Conservation (phyloP, 1,140 invertebrate genomes). For the Drosophila tsacasi region DNA sequence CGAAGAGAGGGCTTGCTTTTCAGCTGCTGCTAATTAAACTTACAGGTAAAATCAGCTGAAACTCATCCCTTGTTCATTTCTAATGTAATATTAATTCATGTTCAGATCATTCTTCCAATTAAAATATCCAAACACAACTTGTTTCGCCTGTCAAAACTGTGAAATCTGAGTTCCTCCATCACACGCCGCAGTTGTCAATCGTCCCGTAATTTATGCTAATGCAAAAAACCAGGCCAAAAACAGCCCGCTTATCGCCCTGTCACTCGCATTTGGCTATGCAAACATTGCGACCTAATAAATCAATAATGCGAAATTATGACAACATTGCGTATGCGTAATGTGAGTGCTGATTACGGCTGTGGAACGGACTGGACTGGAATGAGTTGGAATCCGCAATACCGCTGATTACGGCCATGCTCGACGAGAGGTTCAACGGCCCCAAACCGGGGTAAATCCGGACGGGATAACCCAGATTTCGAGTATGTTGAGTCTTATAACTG, state of each 20-base stretch:
- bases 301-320: conserved; percentile 61
- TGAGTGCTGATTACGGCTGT: conserved; percentile 53
- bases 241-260: conserved; percentile 45
- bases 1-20: not conserved
- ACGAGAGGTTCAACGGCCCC: conserved; percentile 30
- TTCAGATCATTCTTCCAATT: not conserved
- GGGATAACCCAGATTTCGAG: conserved; percentile 29
- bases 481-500: conserved; percentile 73
- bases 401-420: conserved; percentile 3
- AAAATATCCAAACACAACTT: not conserved
- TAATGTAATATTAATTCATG: not conserved
- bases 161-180: not conserved
- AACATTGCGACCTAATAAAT: conserved; percentile 64
- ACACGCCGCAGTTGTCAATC: conserved; percentile 14
- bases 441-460: conserved; percentile 13
- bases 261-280: conserved; percentile 43
- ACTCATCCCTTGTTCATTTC: not conserved
- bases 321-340: conserved; percentile 64
- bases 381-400: not conserved
- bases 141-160: conserved; percentile 24
- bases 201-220: conserved; percentile 64
- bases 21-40: not conserved
- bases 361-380: not conserved
- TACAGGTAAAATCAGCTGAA: not conserved
- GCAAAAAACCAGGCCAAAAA: conserved; percentile 55